Percentiles rank a stretch among this genome's conserved stretches.
phyloP scores from a whole-genome alignment of 1,140 invertebrate species.

The Nixonia krombeini region DNA sequence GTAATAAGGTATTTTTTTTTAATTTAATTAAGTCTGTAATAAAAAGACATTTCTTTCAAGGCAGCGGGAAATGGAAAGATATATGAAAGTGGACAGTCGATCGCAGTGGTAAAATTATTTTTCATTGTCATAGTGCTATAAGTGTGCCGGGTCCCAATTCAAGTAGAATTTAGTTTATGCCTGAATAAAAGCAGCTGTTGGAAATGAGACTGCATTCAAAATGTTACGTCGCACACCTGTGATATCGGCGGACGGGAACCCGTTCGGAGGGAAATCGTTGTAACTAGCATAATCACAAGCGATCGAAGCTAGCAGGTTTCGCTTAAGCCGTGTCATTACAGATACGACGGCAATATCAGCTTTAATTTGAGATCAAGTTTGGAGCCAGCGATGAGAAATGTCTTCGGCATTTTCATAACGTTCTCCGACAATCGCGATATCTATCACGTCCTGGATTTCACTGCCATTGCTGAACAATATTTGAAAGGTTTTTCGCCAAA shows the following conservation, averaged over 20 bases:
- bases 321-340: conserved; percentile 44
- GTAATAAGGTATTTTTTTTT: no score
- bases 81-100: conserved; percentile 22
- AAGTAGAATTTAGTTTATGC: conserved; percentile 47
- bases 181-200: conserved; percentile 44
- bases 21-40: no score
- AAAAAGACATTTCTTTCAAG: no score
- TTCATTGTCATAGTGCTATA: conserved; percentile 33
- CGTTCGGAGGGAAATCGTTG: conserved; percentile 38
- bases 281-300: conserved; percentile 47
- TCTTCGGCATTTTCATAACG: conserved; percentile 13
- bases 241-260: conserved; percentile 38
- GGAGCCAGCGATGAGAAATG: conserved; percentile 35
- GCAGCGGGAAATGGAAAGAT: no score
- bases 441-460: background rate
- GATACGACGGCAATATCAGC: conserved; percentile 44
- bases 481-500: no score
- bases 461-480: no score
- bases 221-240: conserved; percentile 32
- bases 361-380: conserved; percentile 47
- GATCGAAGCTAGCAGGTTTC: conserved; percentile 39
- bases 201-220: conserved; percentile 27
- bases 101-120: conserved; percentile 35
- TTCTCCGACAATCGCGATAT: background rate
- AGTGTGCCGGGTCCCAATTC: conserved; percentile 38